Evolutionary conservation across 2,797 vertebrate genomes (phyloP).

Genomic region (Peromyscus aztecus): DNA sequence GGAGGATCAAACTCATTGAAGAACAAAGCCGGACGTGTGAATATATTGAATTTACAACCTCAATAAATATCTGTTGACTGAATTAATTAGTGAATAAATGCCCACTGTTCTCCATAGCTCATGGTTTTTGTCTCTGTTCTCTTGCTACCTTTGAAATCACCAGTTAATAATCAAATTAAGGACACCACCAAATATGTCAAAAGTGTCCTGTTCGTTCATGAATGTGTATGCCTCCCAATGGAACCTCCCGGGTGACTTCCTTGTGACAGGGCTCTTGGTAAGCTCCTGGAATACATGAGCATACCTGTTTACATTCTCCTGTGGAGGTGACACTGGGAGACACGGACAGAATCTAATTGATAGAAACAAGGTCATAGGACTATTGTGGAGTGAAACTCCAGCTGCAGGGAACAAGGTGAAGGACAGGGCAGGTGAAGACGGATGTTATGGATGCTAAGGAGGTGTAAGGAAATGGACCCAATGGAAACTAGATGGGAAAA

Average conservation of each 20-base stretch:
- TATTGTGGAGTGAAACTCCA: neutral
- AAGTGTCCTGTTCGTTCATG: neutral
- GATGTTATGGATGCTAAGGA: neutral
- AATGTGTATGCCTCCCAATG: neutral
- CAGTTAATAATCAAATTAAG: neutral
- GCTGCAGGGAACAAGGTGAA: slow-evolving; percentile 28
- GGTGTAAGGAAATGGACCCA: neutral
- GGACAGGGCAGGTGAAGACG: neutral
- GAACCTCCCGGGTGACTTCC: neutral
- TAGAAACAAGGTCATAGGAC: slow-evolving; percentile 52
- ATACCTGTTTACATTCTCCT: neutral
- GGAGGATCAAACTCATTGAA: slow-evolving; percentile 14
- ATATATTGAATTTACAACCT: slow-evolving; percentile 48
- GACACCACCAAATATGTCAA: neutral
- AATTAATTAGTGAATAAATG: slow-evolving; percentile 31
- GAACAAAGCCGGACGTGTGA: neutral
- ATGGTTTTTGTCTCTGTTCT: slow-evolving; percentile 24
- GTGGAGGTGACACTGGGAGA: neutral
- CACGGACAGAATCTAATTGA: slow-evolving; percentile 52
- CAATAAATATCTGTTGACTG: slow-evolving; percentile 46
- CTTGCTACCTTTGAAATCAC: slow-evolving; percentile 3
- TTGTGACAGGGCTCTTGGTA: neutral
- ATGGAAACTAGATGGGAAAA: neutral
- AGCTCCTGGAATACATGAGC: neutral
- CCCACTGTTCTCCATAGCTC: neutral